Conservation (phyloP, 2,888 invertebrate genomes). For the Pachydiplax longipennis region DNA sequence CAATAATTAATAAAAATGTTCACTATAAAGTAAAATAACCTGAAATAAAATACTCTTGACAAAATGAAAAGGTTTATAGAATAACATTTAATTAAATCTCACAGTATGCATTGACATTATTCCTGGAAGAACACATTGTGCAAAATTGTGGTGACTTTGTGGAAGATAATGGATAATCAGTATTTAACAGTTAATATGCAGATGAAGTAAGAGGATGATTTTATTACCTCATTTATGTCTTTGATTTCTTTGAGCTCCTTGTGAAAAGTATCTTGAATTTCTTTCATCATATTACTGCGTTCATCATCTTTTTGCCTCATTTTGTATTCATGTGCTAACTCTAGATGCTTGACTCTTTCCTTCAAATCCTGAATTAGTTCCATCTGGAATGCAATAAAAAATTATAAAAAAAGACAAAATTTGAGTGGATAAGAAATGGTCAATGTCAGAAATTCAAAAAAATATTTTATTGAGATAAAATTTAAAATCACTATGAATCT, state of each 20-base stretch:
- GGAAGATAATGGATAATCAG: too few species aligned
- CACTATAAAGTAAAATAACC: too few species aligned
- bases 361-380: conserved; percentile 70
- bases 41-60: too few species aligned
- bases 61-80: too few species aligned
- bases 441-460: background rate
- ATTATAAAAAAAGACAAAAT: background rate
- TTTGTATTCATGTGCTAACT: conserved; percentile 88
- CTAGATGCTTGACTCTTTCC: conserved; percentile 81
- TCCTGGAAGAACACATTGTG: too few species aligned
- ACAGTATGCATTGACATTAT: too few species aligned
- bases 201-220: background rate
- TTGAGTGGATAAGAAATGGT: background rate
- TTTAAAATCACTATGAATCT: background rate
- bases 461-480: background rate
- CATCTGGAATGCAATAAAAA: background rate
- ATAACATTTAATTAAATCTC: too few species aligned
- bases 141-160: too few species aligned
- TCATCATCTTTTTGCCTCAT: conserved; percentile 76
- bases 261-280: conserved; percentile 82
- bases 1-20: too few species aligned
- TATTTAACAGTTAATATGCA: too few species aligned
- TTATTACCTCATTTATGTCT: conserved; percentile 68
- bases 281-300: conserved; percentile 80
- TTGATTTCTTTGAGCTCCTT: conserved; percentile 58